These are phyloP conservation scores for Acropternis orthonyx DNA, from an alignment of 2,797 vertebrate species.

Conservation along the genomic window DNA sequence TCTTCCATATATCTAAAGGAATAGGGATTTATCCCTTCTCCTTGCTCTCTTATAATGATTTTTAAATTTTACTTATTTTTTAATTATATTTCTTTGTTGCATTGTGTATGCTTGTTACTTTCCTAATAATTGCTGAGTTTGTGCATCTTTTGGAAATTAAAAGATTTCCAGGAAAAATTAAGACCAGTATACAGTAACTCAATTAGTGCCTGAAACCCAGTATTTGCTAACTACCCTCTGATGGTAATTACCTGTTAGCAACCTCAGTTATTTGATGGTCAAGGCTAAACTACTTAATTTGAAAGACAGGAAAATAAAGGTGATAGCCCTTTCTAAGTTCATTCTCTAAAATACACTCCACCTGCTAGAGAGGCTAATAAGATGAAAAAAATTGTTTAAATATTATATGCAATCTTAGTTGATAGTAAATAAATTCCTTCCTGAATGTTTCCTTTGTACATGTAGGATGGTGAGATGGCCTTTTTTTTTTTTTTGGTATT, in stretches of 20 bases:
- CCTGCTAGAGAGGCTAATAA: not conserved
- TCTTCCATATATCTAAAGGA: not conserved
- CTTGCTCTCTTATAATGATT: not conserved
- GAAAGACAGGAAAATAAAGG: not conserved
- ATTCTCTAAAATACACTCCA: not conserved
- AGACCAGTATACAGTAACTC: not conserved
- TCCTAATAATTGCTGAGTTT: not conserved
- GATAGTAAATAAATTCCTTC: not conserved
- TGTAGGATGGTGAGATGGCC: not conserved
- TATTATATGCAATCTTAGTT: not conserved
- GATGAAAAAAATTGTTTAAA: not conserved
- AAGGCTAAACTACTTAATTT: not conserved
- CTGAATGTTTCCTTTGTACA: not conserved
- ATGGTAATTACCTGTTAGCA: not conserved
- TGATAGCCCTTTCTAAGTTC: not conserved
- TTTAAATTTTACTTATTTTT: not conserved
- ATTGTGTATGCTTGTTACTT: not conserved
- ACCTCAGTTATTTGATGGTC: not conserved
- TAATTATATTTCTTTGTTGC: not conserved
- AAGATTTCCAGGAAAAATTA: not conserved
- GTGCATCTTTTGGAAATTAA: not conserved
- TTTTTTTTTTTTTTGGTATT: not conserved
- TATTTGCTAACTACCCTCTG: not conserved
- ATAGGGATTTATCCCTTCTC: not conserved
- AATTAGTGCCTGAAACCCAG: not conserved